Evolutionary conservation across 2,888 invertebrate species (phyloP).

Genomic region (Sipha maydis): DNA sequence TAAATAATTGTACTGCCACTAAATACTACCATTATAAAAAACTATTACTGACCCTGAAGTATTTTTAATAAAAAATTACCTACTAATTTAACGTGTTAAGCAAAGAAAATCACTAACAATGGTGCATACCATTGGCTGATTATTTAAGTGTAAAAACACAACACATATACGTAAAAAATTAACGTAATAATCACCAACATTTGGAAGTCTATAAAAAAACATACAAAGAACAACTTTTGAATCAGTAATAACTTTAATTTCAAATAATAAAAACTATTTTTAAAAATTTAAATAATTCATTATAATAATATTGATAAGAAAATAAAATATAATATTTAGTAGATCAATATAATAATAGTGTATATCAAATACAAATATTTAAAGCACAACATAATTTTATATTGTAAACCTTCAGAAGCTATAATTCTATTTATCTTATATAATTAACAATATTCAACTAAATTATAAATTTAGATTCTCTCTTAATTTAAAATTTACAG

Average conservation of each 20-base stretch:
- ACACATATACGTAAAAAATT: neutral
- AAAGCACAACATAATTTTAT: too few relatives aligned
- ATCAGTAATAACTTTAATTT: neutral
- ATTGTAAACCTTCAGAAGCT: too few relatives aligned
- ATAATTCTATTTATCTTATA: too few relatives aligned
- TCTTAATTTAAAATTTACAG: too few relatives aligned
- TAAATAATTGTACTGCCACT: neutral
- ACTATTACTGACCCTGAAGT: neutral
- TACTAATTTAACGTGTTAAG: conserved; percentile 19
- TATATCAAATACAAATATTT: too few relatives aligned
- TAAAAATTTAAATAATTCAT: too few relatives aligned
- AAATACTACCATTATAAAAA: neutral
- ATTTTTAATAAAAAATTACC: conserved; percentile 24
- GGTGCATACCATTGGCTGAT: neutral
- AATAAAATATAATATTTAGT: too few relatives aligned
- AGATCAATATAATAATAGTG: too few relatives aligned
- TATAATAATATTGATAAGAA: too few relatives aligned
- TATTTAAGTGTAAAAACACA: neutral
- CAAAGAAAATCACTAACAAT: neutral
- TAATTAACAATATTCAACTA: too few relatives aligned
- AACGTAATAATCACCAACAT: neutral
- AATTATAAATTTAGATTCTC: too few relatives aligned
- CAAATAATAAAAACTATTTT: too few relatives aligned
- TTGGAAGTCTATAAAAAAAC: neutral
- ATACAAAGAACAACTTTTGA: neutral